These are phyloP conservation scores for Hippocampus abdominalis DNA, from an alignment of 2,113 vertebrate genomes.

Conservation along the genomic window DNA sequence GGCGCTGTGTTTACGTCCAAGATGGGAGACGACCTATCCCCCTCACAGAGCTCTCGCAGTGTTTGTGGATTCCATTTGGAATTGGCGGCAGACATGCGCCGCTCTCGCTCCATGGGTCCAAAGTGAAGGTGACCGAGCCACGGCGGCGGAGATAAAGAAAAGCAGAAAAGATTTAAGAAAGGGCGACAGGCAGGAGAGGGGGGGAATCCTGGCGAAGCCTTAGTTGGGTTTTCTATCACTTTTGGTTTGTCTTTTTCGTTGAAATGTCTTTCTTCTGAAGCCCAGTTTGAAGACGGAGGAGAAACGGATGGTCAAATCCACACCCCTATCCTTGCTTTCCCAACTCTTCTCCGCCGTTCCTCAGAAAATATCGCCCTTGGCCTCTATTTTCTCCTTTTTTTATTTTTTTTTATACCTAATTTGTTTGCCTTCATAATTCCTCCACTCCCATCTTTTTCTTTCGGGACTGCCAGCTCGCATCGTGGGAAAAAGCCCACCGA, in stretches of 20 bases:
- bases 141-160: slow-evolving; percentile 31
- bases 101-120: slow-evolving; percentile 1
- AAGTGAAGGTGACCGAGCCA: slow-evolving; percentile 38
- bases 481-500: slow-evolving; percentile 58
- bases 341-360: slow-evolving; percentile 23
- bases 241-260: slow-evolving; percentile 43
- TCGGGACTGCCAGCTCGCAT: slow-evolving; percentile 30
- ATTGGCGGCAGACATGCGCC: slow-evolving; percentile 26
- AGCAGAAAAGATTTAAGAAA: slow-evolving; percentile 3
- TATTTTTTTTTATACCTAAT: slow-evolving; percentile 9
- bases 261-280: slow-evolving; percentile 40
- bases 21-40: slow-evolving; percentile 38
- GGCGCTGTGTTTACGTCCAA: slow-evolving; percentile 15
- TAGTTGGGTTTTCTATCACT: slow-evolving; percentile 46
- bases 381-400: slow-evolving; percentile 11
- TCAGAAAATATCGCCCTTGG: slow-evolving; percentile 8
- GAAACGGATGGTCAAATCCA: slow-evolving; percentile 39
- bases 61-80: slow-evolving; percentile 56
- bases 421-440: slow-evolving; percentile 23
- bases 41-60: slow-evolving; percentile 27
- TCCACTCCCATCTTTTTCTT: slow-evolving; percentile 23
- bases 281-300: slow-evolving; percentile 19
- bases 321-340: slow-evolving; percentile 31
- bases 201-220: slow-evolving; percentile 33
- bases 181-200: slow-evolving; percentile 17